These are phyloP conservation scores for Perca schrenkii DNA, from an alignment of 2,113 vertebrate species.

Conservation along the genomic window DNA sequence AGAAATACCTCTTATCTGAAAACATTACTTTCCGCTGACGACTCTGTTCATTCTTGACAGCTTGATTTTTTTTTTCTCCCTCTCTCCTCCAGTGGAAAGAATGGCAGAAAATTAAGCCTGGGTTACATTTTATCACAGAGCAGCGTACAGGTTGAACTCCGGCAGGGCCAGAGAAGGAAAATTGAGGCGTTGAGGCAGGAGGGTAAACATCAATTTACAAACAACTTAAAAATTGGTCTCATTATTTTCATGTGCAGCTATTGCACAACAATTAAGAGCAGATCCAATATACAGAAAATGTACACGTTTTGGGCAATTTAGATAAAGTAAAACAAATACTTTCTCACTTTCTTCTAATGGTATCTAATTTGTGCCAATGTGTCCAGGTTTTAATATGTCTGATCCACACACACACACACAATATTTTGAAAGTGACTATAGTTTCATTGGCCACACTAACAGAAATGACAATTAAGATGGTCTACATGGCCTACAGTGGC, in stretches of 20 bases:
- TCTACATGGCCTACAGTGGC: too few relatives aligned
- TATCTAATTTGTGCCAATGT: too few relatives aligned
- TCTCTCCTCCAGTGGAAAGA: neutral
- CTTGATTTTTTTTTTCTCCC: conserved; percentile 15
- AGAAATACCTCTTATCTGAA: conserved; percentile 24
- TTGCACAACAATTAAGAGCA: too few relatives aligned
- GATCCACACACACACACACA: too few relatives aligned
- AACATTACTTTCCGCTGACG: conserved; percentile 25
- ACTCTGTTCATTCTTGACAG: conserved; percentile 35
- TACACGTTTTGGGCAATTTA: neutral
- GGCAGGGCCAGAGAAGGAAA: conserved; percentile 23
- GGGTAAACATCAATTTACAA: neutral
- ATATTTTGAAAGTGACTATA: too few relatives aligned
- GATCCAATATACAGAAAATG: neutral
- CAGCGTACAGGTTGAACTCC: conserved; percentile 6
- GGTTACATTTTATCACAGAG: conserved; percentile 42
- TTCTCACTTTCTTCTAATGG: too few relatives aligned
- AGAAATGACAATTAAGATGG: too few relatives aligned
- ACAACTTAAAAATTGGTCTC: neutral
- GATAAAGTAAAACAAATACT: too few relatives aligned
- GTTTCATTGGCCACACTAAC: too few relatives aligned
- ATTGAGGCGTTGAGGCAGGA: neutral
- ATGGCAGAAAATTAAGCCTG: conserved; percentile 17
- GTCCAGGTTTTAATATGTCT: too few relatives aligned
- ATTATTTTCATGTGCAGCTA: neutral